phyloP scores from a whole-genome alignment of 37 sponge, comb jelly and placozoan species.

The Cliona cf. orientalis region DNA sequence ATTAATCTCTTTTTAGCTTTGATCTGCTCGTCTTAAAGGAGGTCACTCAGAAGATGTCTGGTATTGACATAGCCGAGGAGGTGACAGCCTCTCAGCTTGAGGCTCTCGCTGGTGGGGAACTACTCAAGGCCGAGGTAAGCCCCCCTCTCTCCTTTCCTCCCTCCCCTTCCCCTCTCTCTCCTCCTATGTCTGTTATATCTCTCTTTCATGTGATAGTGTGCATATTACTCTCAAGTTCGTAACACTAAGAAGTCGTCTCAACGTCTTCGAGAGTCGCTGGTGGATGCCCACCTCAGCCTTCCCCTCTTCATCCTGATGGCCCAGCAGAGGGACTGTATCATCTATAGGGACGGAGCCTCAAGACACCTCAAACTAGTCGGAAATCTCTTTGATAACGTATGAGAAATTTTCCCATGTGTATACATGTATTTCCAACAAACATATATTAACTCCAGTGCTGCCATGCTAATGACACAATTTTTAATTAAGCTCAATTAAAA shows the following conservation, averaged over 20 bases:
- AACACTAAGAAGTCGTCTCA: slow-evolving; percentile 95
- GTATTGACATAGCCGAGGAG: slow-evolving; percentile 92
- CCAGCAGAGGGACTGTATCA: slow-evolving; percentile 92
- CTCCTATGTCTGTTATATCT: background rate
- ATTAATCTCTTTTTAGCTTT: slow-evolving; percentile 55
- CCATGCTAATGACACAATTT: no score
- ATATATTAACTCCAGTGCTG: no score
- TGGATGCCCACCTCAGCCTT: slow-evolving; percentile 82
- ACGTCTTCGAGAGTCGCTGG: slow-evolving; percentile 90
- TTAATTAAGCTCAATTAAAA: no score
- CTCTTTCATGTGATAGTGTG: slow-evolving; percentile 55
- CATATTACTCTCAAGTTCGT: slow-evolving; percentile 86
- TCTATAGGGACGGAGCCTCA: slow-evolving; percentile 70
- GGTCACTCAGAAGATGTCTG: slow-evolving; percentile 96
- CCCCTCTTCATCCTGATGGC: slow-evolving; percentile 93
- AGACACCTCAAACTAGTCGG: slow-evolving; percentile 90
- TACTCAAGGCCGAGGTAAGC: slow-evolving; percentile 91
- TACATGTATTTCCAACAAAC: background rate
- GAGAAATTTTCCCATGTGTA: background rate
- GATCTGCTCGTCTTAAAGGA: slow-evolving; percentile 96
- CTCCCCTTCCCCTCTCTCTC: background rate
- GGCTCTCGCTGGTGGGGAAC: slow-evolving; percentile 92
- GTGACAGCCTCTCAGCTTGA: slow-evolving; percentile 89
- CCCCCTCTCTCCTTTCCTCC: background rate
- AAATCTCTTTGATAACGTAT: slow-evolving; percentile 85